Conservation (phyloP, 2,113 vertebrate genomes). For the Silurus asotus region DNA sequence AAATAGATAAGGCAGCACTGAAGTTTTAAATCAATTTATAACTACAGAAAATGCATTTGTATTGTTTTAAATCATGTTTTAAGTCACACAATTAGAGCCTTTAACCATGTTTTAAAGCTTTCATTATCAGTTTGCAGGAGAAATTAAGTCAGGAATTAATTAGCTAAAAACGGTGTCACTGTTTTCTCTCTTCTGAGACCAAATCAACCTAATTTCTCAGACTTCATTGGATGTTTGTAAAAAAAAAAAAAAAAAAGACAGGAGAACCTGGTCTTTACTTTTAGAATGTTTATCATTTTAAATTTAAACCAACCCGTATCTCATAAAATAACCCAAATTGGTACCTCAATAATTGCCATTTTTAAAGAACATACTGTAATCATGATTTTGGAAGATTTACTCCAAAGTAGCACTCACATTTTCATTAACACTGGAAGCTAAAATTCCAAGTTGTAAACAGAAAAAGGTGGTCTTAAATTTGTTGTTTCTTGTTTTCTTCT, state of each 20-base stretch:
- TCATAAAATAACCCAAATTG: background rate
- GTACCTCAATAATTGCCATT: background rate
- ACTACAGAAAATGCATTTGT: background rate
- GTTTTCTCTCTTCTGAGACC: constrained; percentile 58
- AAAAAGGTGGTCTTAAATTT: background rate
- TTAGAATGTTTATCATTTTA: background rate
- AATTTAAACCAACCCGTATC: background rate
- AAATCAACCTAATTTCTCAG: constrained; percentile 43
- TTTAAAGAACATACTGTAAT: background rate
- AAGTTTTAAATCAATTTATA: background rate
- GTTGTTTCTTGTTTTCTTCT: background rate
- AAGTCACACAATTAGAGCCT: constrained; percentile 52
- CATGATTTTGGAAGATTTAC: background rate
- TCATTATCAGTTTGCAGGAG: constrained; percentile 73
- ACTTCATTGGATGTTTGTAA: constrained; percentile 9
- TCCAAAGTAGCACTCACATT: background rate
- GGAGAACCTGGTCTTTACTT: constrained; percentile 1
- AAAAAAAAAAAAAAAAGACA: constrained; percentile 10
- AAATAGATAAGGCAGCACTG: background rate
- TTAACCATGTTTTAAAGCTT: constrained; percentile 64
- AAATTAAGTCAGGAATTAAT: constrained; percentile 69
- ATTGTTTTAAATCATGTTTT: constrained; percentile 16
- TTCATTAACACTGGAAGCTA: background rate
- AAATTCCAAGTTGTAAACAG: background rate
- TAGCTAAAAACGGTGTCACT: constrained; percentile 65